Evolutionary conservation across 1,140 invertebrate genomes (phyloP).

Genomic region (Globodera rostochiensis): DNA sequence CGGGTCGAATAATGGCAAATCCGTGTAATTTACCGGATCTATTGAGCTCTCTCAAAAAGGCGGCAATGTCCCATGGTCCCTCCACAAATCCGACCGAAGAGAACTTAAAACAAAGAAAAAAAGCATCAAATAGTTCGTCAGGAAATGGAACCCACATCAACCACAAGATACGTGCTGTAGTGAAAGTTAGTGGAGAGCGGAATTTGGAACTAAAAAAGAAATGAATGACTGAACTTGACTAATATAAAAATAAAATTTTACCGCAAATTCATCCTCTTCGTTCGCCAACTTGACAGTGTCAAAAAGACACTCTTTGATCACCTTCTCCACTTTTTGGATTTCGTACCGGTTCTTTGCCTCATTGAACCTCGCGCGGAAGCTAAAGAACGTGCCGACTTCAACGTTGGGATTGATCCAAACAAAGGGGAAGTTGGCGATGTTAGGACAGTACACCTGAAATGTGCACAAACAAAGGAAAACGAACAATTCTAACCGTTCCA

Average conservation of each 20-base stretch:
- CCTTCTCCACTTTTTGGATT: neutral
- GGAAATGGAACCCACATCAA: neutral
- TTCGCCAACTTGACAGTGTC: neutral
- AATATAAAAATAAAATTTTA: neutral
- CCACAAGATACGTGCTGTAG: neutral
- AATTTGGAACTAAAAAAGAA: neutral
- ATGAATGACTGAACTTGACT: neutral
- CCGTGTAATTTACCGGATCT: neutral
- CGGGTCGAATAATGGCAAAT: neutral
- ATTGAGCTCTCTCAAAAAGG: neutral
- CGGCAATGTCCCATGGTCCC: neutral
- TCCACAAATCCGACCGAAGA: neutral
- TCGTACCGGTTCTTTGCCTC: neutral
- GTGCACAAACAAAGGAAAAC: neutral
- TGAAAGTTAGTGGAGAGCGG: neutral
- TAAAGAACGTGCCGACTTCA: neutral
- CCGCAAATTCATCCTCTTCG: neutral
- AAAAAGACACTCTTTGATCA: neutral
- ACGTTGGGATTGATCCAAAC: neutral
- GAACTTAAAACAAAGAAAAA: neutral
- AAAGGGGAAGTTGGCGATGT: neutral
- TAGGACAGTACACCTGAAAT: neutral
- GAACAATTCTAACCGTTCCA: neutral
- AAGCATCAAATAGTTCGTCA: neutral
- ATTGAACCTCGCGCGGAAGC: neutral